Percentiles rank a stretch among this genome's conserved stretches.
phyloP scores from a whole-genome alignment of 2,888 invertebrate species.

The Yponomeuta malinellus region DNA sequence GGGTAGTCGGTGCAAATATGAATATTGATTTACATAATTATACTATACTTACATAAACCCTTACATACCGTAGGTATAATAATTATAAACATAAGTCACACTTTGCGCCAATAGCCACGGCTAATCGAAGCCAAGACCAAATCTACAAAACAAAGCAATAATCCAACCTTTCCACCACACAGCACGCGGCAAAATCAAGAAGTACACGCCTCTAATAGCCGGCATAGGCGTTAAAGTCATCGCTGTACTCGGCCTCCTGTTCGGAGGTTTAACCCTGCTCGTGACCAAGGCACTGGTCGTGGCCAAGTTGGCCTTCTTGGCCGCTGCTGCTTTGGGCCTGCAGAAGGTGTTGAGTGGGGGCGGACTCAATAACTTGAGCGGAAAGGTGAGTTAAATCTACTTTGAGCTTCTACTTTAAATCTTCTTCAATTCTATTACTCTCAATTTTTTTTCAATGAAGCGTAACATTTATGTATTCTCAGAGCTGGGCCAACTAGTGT shows the following conservation, averaged over 20 bases:
- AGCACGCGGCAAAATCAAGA: slow-evolving; percentile 88
- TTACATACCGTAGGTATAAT: too few relatives aligned
- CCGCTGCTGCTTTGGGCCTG: slow-evolving; percentile 82
- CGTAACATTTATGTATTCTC: too few relatives aligned
- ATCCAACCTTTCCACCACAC: slow-evolving; percentile 19
- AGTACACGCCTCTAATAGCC: slow-evolving; percentile 80
- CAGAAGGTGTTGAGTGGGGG: slow-evolving; percentile 80
- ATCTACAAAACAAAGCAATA: not conserved
- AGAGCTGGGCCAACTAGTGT: too few relatives aligned
- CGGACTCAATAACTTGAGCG: slow-evolving; percentile 54
- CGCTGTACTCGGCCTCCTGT: slow-evolving; percentile 80
- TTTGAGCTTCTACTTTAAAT: not conserved
- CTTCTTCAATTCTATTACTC: not conserved
- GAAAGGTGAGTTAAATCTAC: slow-evolving; percentile 44
- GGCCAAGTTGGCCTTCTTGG: slow-evolving; percentile 85
- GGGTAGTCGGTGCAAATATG: too few relatives aligned
- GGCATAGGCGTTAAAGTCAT: slow-evolving; percentile 83
- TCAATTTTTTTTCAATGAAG: too few relatives aligned
- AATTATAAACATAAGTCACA: too few relatives aligned
- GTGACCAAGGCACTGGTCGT: slow-evolving; percentile 86
- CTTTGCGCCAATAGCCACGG: too few relatives aligned
- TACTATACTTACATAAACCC: too few relatives aligned
- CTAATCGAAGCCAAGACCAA: too few relatives aligned
- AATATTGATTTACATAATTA: too few relatives aligned
- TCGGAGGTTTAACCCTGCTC: slow-evolving; percentile 83